Evolutionary conservation across 2,888 invertebrate genomes (phyloP), one percentile per base, ranked within the genome.

Genomic region (Agonopterix alstromeriana): DNA sequence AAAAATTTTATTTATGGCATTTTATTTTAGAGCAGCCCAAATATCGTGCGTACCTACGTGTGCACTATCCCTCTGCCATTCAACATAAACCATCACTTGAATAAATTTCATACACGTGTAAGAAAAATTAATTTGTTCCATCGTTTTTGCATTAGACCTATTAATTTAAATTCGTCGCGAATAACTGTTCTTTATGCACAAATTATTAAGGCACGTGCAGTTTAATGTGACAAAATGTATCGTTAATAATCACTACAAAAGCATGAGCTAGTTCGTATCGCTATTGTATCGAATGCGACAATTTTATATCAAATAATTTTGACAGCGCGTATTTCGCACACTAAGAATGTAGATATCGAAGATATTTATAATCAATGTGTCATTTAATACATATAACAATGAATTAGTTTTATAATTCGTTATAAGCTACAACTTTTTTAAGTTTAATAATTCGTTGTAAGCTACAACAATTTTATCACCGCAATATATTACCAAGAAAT

Each of bases 91-190:
- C 55, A 51, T 46, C 50, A 56, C 53, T 55, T 56, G 48, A 41
- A 47, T 48, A 53, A 56, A 59, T 60, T 61, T 45, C 43, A 55
- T 47, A 48, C 56, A 58, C 60, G 61, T 62, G 59, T 47, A 54
- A 43, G 43, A 45, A 55, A 59, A 63, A 53, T 57, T 36, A 43
- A 55, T 60, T 61, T 47, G 57, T 57, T 56, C 50, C 52, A 45
- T 49, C 48, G 36, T 53, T 52, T 49, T 45, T 46, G 43, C 50
- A 43, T 55, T 56, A 47, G 17, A 40, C 41, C 45, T 53, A 53
- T 54, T 49, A 47, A 54, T 50, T 51, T 51, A 49, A 53, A 55
- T 56, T 56, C 53, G 56, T 53, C 46, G 54, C 58, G 48, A 51
- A 46, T 55, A 53, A 58, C 54, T 52, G 53, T 53, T 54, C 43